Evolutionary conservation across 2,113 vertebrate genomes (phyloP).

Genomic region (Chlorocebus sabaeus): DNA sequence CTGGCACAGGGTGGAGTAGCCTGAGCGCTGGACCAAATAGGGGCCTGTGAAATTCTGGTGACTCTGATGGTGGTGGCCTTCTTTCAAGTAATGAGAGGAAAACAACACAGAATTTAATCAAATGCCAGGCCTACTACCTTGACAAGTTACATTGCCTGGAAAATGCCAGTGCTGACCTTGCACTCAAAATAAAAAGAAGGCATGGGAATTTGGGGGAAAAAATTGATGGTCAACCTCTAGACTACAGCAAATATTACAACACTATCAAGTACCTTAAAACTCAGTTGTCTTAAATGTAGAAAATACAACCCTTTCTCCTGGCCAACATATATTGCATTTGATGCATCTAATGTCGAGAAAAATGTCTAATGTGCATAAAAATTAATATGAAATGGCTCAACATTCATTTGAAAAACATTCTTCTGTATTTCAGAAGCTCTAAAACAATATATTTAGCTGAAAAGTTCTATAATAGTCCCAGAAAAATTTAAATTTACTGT

Average conservation of each 20-base stretch:
- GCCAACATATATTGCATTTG: not conserved
- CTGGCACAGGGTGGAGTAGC: not conserved
- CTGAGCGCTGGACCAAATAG: not conserved
- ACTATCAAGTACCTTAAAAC: constrained; percentile 33
- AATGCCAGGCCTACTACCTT: not conserved
- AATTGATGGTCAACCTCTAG: not conserved
- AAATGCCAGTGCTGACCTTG: constrained; percentile 36
- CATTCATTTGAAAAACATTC: not conserved
- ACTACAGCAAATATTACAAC: constrained; percentile 8
- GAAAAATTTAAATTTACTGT: not conserved
- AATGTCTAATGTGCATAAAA: not conserved
- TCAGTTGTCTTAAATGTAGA: not conserved
- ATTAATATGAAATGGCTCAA: not conserved
- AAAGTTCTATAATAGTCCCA: not conserved
- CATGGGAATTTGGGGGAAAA: constrained; percentile 27
- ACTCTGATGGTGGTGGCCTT: not conserved
- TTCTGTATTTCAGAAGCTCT: not conserved
- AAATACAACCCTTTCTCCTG: not conserved
- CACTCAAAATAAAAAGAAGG: constrained; percentile 46
- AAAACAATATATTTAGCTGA: not conserved
- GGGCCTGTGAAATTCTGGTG: not conserved
- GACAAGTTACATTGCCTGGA: constrained; percentile 29
- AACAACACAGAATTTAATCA: constrained; percentile 54
- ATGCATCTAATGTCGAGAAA: not conserved
- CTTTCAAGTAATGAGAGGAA: constrained; percentile 8